These are phyloP conservation scores for Pemphredon lugubris DNA, from an alignment of 2,888 invertebrate species.

Conservation along the genomic window DNA sequence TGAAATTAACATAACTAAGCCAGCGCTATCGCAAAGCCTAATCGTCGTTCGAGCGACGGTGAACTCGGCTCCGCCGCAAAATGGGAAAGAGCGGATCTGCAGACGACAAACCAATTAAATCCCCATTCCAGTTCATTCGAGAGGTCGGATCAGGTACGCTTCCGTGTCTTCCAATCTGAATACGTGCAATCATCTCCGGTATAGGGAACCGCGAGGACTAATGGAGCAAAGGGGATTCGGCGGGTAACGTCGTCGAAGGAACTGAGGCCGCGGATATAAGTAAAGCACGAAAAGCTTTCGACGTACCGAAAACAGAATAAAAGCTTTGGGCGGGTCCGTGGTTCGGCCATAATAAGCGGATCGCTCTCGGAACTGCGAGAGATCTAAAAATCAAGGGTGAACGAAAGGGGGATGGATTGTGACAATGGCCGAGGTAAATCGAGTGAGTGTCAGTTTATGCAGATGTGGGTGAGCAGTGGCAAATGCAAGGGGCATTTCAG, in stretches of 20 bases:
- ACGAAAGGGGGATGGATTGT: background rate
- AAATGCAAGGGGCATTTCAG: constrained; percentile 35
- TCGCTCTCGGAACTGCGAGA: too few relatives aligned
- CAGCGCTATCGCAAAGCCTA: constrained; percentile 19
- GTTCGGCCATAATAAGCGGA: too few relatives aligned
- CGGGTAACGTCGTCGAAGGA: background rate
- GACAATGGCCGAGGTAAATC: constrained; percentile 38
- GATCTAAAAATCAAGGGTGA: background rate
- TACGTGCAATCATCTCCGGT: constrained; percentile 34
- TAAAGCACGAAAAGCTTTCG: too few relatives aligned
- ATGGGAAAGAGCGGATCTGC: constrained; percentile 52
- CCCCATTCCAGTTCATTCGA: constrained; percentile 53
- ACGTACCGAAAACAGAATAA: too few relatives aligned
- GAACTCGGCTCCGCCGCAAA: constrained; percentile 17
- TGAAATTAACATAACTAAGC: constrained; percentile 14
- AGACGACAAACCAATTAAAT: constrained; percentile 66
- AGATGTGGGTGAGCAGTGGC: constrained; percentile 46
- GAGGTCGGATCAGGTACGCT: constrained; percentile 38
- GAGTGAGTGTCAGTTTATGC: constrained; percentile 54
- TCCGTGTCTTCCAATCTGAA: constrained; percentile 43
- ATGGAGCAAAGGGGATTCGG: background rate
- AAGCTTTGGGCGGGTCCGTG: too few relatives aligned
- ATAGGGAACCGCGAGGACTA: constrained; percentile 8
- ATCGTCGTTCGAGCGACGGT: constrained; percentile 21
- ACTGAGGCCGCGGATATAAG: background rate